Evolutionary conservation across 2,888 invertebrate genomes (phyloP).

Genomic region (Fragum sueziense): DNA sequence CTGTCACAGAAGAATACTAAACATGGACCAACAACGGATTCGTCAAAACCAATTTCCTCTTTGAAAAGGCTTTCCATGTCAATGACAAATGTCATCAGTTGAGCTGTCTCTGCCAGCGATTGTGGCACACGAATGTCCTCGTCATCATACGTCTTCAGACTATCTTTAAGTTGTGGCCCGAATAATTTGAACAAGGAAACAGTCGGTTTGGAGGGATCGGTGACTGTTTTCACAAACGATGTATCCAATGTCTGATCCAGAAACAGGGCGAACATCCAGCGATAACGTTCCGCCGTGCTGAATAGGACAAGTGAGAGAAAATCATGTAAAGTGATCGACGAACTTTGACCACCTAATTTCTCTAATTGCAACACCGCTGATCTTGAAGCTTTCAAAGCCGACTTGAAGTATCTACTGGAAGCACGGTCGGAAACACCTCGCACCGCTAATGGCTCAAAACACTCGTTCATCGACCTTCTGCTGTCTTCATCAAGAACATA

Average conservation of each 20-base stretch:
- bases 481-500: neutral
- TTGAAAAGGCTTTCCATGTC: neutral
- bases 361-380: neutral
- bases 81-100: neutral
- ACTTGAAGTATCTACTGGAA: neutral
- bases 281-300: neutral
- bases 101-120: neutral
- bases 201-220: neutral
- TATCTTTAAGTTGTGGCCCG: neutral
- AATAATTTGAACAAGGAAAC: neutral
- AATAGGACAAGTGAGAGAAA: neutral
- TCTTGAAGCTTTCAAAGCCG: neutral
- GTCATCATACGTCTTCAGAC: neutral
- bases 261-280: slow-evolving; percentile 15
- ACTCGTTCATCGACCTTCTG: neutral
- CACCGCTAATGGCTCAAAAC: neutral
- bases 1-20: neutral
- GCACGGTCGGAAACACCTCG: neutral
- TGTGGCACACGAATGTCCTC: neutral
- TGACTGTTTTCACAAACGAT: neutral
- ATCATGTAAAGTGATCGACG: neutral
- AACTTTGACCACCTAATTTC: neutral
- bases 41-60: neutral
- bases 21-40: neutral
- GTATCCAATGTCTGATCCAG: slow-evolving; percentile 14